Evolutionary conservation across 2,797 vertebrate genomes (phyloP), one percentile per base, ranked within the genome.

Genomic region (Pipistrellus pygmaeus): DNA sequence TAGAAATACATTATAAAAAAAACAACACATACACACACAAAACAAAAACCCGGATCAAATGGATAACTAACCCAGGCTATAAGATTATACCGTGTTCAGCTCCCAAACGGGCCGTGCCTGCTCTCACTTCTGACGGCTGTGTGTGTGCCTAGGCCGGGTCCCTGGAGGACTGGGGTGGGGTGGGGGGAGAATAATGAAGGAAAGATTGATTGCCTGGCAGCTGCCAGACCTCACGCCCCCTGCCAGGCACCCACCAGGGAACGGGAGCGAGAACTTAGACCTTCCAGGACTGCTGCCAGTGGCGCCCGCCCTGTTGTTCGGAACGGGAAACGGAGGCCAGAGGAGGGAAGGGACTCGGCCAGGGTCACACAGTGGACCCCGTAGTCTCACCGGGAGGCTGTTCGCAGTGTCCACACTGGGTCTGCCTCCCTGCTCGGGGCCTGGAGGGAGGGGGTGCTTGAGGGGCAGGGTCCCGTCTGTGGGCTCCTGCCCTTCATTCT

Each of bases 251-350:
- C 25, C 72, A 20, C 2, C 5, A 51, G 53, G 46, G 12, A 88
- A 8, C 71, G 51, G 2, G 11, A 85, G 62, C 5, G 15, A 76
- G 78, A 87, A 30, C 6, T 25, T 44, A 53, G 91, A 72, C 9
- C 17, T 17, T 23, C 71, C 35, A 17, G 46, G 64, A 20, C 57
- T 25, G 6, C 13, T 57, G 1, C 38, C 64, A 48, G 32, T 32
- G 38, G 1, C 41, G 69, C 18, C 66, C 35, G 27, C 10, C 83
- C 27, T 14, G 9, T 17, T 76, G 18, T 57, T 41, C 57, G 41
- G 81, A 89, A 0, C 69, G 64, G 53, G 76, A 66, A 88, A 73
- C 55, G 15, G 75, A 85, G 88, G 69, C 51, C 57, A 51, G 73
- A 48, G 21, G 57, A 8, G 57, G 60, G 60, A 30, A 62, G 13